Percentiles rank a stretch among this genome's conserved stretches.
These are phyloP conservation scores for Oscheius sp. DNA, from an alignment of 2,888 invertebrate species.

Conservation along the genomic window DNA sequence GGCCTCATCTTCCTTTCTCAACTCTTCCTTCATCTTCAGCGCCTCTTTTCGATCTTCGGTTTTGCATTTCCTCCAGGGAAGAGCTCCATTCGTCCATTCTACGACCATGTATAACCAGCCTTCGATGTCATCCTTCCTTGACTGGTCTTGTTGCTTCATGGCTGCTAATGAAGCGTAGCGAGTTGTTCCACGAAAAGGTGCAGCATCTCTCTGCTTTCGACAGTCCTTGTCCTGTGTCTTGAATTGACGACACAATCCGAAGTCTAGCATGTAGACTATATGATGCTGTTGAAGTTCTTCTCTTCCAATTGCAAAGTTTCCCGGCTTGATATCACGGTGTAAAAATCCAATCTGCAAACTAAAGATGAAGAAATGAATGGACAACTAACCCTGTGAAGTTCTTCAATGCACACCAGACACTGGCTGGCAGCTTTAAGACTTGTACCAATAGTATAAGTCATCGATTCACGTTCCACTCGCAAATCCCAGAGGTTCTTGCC, in stretches of 20 bases:
- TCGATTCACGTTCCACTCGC: slow-evolving; percentile 42
- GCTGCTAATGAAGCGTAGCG: slow-evolving; percentile 60
- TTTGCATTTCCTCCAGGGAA: slow-evolving; percentile 58
- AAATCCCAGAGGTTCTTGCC: slow-evolving; percentile 63
- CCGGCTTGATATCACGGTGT: slow-evolving; percentile 59
- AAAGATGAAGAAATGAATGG: too few species aligned
- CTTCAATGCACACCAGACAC: slow-evolving; percentile 49
- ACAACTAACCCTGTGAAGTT: slow-evolving; percentile 53
- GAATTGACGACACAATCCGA: slow-evolving; percentile 60
- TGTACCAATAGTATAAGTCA: slow-evolving; percentile 44
- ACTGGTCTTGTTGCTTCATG: slow-evolving; percentile 52
- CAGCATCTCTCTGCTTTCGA: slow-evolving; percentile 49
- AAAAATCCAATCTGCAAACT: slow-evolving; percentile 62
- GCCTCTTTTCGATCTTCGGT: slow-evolving; percentile 54
- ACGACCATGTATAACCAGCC: slow-evolving; percentile 64
- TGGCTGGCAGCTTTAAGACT: slow-evolving; percentile 48
- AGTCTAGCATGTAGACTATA: slow-evolving; percentile 60
- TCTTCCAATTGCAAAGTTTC: slow-evolving; percentile 57
- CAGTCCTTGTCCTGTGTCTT: slow-evolving; percentile 19
- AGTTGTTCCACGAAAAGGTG: slow-evolving; percentile 63
- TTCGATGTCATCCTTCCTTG: slow-evolving; percentile 64
- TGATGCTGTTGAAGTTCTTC: slow-evolving; percentile 52
- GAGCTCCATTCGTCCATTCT: slow-evolving; percentile 60
- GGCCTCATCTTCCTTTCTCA: slow-evolving; percentile 32
- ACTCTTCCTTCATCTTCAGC: slow-evolving; percentile 49